Percentiles rank a stretch among this genome's conserved stretches.
phyloP scores from a whole-genome alignment of 1,140 invertebrate genomes.

The Drosophila busckii region DNA sequence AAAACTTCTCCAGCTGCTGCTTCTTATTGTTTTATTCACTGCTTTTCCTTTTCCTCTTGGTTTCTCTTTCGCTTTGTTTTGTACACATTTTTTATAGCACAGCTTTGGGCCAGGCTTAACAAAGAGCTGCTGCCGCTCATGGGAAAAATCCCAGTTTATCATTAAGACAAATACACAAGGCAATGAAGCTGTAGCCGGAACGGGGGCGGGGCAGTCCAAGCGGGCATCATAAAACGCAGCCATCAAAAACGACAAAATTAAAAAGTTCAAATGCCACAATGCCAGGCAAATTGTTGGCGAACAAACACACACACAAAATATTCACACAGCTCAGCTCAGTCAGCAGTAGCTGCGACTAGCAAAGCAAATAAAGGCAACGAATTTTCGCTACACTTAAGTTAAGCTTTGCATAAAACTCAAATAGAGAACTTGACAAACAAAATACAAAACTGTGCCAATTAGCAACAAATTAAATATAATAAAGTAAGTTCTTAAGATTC shows the following conservation, averaged over 20 bases:
- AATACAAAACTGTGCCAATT: no score
- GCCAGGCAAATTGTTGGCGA: constrained; percentile 57
- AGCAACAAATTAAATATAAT: no score
- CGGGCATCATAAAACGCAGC: constrained; percentile 70
- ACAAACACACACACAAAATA: constrained; percentile 34
- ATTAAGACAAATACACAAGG: constrained; percentile 54
- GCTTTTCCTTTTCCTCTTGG: constrained; percentile 6
- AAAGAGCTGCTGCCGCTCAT: constrained; percentile 56
- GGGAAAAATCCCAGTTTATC: constrained; percentile 59
- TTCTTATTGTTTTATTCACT: constrained; percentile 20
- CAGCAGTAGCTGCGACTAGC: no score
- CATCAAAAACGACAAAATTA: constrained; percentile 73
- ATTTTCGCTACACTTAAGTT: no score
- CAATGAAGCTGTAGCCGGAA: constrained; percentile 34
- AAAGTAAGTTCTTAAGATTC: no score
- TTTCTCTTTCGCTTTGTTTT: constrained; percentile 18
- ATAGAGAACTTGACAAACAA: no score
- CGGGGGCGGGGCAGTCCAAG: constrained; percentile 12
- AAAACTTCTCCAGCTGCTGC: constrained; percentile 57
- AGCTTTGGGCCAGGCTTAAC: constrained; percentile 51
- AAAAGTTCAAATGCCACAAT: constrained; percentile 72
- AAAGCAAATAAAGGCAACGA: constrained; percentile 12
- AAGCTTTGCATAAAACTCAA: no score
- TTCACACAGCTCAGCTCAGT: no score
- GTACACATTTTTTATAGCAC: constrained; percentile 61